Percentiles rank a stretch among this genome's conserved stretches.
Evolutionary conservation across 2,797 vertebrate species (phyloP).

Genomic region (Pipistrellus kuhlii): DNA sequence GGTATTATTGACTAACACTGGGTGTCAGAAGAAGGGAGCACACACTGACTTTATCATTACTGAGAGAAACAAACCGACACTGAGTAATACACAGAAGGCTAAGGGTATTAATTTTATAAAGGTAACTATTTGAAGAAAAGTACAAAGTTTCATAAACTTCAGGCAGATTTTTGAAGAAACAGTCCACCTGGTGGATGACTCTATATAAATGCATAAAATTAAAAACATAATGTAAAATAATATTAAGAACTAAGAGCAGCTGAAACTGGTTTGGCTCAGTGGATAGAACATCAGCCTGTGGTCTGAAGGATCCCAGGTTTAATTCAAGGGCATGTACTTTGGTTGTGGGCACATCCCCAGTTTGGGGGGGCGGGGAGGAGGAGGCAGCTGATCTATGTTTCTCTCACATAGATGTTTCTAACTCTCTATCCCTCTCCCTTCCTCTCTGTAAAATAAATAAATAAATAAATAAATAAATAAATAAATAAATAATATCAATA

Average conservation of each 20-base stretch:
- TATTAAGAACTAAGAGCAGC: background rate
- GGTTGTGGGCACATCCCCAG: too few species aligned
- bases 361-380: too few species aligned
- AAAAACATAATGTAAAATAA: background rate
- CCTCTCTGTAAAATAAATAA: too few species aligned
- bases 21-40: background rate
- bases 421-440: too few species aligned
- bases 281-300: too few species aligned
- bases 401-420: too few species aligned
- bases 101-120: background rate
- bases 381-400: too few species aligned
- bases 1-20: background rate
- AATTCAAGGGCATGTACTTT: too few species aligned
- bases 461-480: too few species aligned
- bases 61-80: background rate
- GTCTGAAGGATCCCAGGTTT: too few species aligned
- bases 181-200: background rate
- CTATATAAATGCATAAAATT: background rate
- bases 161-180: constrained; percentile 5
- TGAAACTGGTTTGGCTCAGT: too few species aligned
- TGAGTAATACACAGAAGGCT: background rate
- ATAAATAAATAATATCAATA: too few species aligned
- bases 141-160: background rate
- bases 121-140: constrained; percentile 12
- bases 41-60: background rate